phyloP scores from a whole-genome alignment of 1,140 invertebrate genomes.

The Lucilia cuprina region DNA sequence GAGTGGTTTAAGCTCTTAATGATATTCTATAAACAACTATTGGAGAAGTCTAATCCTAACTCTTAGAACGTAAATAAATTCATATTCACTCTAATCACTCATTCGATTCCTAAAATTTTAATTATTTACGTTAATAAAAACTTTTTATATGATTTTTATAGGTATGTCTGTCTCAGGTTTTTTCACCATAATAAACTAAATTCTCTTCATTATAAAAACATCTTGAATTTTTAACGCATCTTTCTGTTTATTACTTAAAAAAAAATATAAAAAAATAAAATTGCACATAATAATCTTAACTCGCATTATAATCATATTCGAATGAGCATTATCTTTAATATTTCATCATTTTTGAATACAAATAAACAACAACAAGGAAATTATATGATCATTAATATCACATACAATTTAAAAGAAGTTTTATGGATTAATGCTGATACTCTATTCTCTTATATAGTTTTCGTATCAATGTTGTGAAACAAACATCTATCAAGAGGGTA shows the following conservation, averaged over 20 bases:
- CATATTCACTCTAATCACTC: too few relatives aligned
- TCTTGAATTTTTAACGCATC: neutral
- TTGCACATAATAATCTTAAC: too few relatives aligned
- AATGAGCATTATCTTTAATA: too few relatives aligned
- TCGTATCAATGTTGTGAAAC: too few relatives aligned
- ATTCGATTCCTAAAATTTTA: too few relatives aligned
- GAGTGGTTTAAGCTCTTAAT: too few relatives aligned
- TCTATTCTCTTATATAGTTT: too few relatives aligned
- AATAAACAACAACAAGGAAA: neutral
- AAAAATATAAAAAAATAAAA: too few relatives aligned
- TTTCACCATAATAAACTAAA: neutral
- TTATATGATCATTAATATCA: neutral
- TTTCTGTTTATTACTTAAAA: neutral
- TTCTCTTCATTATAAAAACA: conserved; percentile 3
- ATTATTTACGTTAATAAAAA: neutral
- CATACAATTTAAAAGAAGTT: neutral
- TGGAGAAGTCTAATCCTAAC: too few relatives aligned
- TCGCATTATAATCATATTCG: too few relatives aligned
- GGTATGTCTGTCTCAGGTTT: neutral
- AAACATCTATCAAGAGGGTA: neutral
- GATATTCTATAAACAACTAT: too few relatives aligned
- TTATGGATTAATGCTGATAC: neutral
- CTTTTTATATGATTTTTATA: neutral
- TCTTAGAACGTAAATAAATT: too few relatives aligned
- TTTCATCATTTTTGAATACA: neutral